These are phyloP conservation scores for Drosophila formosana DNA, from an alignment of 2,888 invertebrate genomes.

Conservation along the genomic window DNA sequence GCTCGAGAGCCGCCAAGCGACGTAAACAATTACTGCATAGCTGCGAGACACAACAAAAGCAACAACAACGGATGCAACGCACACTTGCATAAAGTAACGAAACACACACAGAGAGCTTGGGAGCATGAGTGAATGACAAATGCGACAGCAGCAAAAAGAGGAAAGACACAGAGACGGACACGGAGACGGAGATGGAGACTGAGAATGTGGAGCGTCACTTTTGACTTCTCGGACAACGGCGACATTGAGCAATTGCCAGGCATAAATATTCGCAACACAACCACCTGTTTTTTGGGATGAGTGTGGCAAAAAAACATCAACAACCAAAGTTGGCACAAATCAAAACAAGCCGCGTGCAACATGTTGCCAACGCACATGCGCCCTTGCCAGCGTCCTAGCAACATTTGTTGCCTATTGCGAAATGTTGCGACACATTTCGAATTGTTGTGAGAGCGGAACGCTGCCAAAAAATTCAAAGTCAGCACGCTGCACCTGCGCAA, in stretches of 20 bases:
- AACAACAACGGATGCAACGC: neutral
- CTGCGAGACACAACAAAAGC: constrained; percentile 15
- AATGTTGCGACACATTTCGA: constrained; percentile 51
- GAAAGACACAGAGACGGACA: neutral
- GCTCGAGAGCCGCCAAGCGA: constrained; percentile 6
- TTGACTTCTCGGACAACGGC: constrained; percentile 48
- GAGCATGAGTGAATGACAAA: constrained; percentile 43
- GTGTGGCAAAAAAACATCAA: constrained; percentile 60
- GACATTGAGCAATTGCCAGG: constrained; percentile 79
- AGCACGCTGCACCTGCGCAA: constrained; percentile 59
- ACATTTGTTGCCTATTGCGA: constrained; percentile 52
- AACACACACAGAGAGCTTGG: constrained; percentile 9
- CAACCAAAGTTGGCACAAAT: constrained; percentile 38
- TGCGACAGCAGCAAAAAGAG: constrained; percentile 12
- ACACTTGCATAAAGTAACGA: constrained; percentile 4
- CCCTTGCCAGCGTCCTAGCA: constrained; percentile 12
- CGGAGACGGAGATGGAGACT: constrained; percentile 2
- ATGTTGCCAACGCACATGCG: constrained; percentile 58
- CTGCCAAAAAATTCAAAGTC: neutral
- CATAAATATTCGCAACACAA: constrained; percentile 68
- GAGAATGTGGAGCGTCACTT: constrained; percentile 23
- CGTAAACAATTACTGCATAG: constrained; percentile 53
- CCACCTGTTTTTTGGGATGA: constrained; percentile 70
- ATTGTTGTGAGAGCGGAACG: constrained; percentile 16
- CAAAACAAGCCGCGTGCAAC: constrained; percentile 48